Percentiles rank a stretch among this genome's conserved stretches.
Conservation (phyloP, 1,140 invertebrate genomes). For the Thrips palmi region DNA sequence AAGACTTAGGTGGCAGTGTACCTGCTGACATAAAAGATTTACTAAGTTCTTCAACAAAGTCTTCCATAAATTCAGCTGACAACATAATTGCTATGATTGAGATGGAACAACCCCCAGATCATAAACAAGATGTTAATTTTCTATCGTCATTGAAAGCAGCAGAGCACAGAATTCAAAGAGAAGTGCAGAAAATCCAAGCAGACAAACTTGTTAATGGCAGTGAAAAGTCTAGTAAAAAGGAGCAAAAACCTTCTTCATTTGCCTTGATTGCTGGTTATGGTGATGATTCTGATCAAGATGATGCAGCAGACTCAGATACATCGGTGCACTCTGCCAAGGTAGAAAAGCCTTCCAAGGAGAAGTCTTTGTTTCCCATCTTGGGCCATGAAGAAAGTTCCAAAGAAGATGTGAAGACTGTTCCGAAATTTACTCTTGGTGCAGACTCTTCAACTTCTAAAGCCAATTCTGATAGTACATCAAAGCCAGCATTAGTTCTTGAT, state of each 20-base stretch:
- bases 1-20: constrained; percentile 23
- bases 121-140: not conserved
- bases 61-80: constrained; percentile 1
- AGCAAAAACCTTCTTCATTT: constrained; percentile 20
- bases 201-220: not conserved
- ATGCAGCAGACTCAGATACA: constrained; percentile 19
- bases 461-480: not conserved
- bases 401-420: no score
- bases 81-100: constrained; percentile 14
- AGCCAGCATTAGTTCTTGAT: no score
- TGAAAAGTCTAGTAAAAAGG: constrained; percentile 1
- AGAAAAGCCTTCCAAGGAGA: no score
- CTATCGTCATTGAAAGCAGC: not conserved
- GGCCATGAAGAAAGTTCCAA: no score
- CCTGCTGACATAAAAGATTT: constrained; percentile 20
- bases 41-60: constrained; percentile 7
- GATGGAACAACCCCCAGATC: constrained; percentile 12
- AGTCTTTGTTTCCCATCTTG: constrained; percentile 15
- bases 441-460: not conserved
- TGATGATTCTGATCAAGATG: constrained; percentile 31
- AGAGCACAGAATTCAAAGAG: not conserved
- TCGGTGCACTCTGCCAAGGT: no score
- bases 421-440: no score
- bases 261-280: constrained; percentile 36
- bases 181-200: not conserved